Base-by-base conservation (phyloP, 2,113 vertebrate species). In the Bucco capensis region DNA sequence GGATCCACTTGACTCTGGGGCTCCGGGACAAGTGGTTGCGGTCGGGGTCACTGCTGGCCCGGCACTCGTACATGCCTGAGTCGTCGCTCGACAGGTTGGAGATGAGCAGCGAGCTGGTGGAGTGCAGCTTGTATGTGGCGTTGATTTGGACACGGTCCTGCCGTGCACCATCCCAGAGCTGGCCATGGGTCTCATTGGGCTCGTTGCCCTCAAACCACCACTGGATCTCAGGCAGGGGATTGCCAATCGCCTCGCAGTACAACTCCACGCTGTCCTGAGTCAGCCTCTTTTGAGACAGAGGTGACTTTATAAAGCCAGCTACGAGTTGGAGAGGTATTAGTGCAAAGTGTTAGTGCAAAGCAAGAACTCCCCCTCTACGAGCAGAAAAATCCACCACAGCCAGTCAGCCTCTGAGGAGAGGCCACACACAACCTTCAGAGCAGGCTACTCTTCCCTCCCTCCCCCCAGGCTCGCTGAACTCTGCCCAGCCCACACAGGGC, bases 1-100 rank as follows among this genome's bases (percentile, higher is more conserved):
- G 98, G 97, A 99, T 98, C 99, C 99, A 99, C 98, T 99, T 99
- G 98, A 99, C 97, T 98, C 98, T 98, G 93, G 99, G 99, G 23
- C 92, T 98, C 96, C 97, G 98, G 97, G 96, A 98, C 98, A 99
- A 98, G 95, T 98, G 98, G 92, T 99, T 99, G 96, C 98, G 98
- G 92, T 99, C 98, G 1, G 98, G 99, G 96, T 99, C 99, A 90
- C 98, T 99, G 97, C 98, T 99, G n/a, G 99, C 99, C 8, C 98
- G 98, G 97, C 99, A 99, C 96, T 99, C 99, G 0, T 99, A 99
- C 7, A 96, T 98, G 94, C 99, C 99, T 0, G 98, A 97, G 96
- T 99, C 98, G 56, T 98, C 96, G 56, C 91, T 38, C 9, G 90
- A 89, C 92, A 99, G 98, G 94, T 97, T 95, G 30, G 96, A 57